Evolutionary conservation across 2,797 vertebrate species (phyloP), one percentile per base, ranked within the genome.

Genomic region (Enteromius afrohamiltoni): DNA sequence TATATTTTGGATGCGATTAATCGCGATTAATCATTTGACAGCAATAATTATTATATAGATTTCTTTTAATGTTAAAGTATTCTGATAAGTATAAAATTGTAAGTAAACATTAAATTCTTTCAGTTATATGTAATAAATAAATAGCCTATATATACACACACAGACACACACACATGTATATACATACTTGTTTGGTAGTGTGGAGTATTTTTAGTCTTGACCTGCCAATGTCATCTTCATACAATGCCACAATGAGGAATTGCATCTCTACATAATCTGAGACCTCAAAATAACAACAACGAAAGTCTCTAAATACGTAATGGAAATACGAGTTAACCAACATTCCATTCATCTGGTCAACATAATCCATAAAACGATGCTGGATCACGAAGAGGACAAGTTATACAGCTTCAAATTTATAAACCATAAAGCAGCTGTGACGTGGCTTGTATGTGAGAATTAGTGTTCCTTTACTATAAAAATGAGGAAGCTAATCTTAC

Each of bases 241-340:
- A 37, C 53, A 49, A 37, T 53, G 40, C 9, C 21, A 53, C 21
- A 29, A 53, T 53, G 26, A 10, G 21, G 47, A 10, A 53, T n/a
- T 53, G 29, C n/a, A 37, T 3, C 6, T 64, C 29, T 23, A 47
- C 23, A 4, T n/a, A 45, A 74, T 51, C 42, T 31, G 34, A 23
- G 37, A 53, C 9, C 23, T 37, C 67, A 79, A 79, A 67, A 80
- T 16, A 60, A 80, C 6, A 34, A 78, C 68, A 76, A 75, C 67
- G 47, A 42, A 60, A 19, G 34, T 68, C 69, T 79, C 82, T 47
- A 67, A 75, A 74, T 74, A 79, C 4, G 64, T 62, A 53, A 79
- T 68, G 45, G 82, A 80, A 68, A 77, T 77, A 85, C 85, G 64
- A 79, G 84, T 83, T 65, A n/a, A 16, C 17, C 49, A 23, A 71